These are phyloP conservation scores for Talpa occidentalis DNA, from an alignment of 2,113 vertebrate genomes.

Conservation along the genomic window DNA sequence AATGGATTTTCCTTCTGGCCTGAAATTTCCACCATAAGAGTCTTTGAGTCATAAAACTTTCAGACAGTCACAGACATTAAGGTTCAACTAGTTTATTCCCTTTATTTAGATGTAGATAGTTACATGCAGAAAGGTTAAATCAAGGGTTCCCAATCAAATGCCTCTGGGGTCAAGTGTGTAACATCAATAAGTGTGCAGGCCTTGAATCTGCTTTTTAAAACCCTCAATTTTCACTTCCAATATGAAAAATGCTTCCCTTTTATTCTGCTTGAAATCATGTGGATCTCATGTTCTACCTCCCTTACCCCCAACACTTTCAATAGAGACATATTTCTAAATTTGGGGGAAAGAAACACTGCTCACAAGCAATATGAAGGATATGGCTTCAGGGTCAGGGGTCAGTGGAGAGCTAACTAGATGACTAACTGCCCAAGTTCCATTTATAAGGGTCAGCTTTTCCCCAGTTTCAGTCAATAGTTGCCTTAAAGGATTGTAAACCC, in stretches of 20 bases:
- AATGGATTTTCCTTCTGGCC: constrained; percentile 47
- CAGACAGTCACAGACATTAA: constrained; percentile 18
- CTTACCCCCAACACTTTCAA: not conserved
- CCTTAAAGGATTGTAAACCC: not conserved
- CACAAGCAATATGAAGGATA: not conserved
- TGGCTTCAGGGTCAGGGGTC: not conserved
- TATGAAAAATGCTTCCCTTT: not conserved
- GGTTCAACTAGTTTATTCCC: constrained; percentile 5
- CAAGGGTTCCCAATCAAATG: constrained; percentile 33
- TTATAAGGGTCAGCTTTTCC: not conserved
- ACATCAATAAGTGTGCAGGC: not conserved
- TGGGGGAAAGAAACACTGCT: not conserved
- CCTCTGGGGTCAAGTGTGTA: not conserved
- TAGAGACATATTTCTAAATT: not conserved
- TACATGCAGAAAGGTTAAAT: constrained; percentile 45
- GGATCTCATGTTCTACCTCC: not conserved
- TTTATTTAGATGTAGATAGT: constrained; percentile 52
- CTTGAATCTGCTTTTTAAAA: constrained; percentile 45
- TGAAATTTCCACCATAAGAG: constrained; percentile 40
- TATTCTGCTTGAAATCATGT: not conserved
- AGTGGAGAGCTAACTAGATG: not conserved
- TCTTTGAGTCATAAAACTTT: constrained; percentile 57
- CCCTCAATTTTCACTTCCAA: not conserved
- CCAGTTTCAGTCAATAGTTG: not conserved
- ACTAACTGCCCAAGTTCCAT: not conserved